A percentile compares a stretch with the other conserved stretches of the same genome.
These are phyloP conservation scores for Iphiclides podalirius DNA, from an alignment of 2,888 invertebrate genomes.

Conservation along the genomic window DNA sequence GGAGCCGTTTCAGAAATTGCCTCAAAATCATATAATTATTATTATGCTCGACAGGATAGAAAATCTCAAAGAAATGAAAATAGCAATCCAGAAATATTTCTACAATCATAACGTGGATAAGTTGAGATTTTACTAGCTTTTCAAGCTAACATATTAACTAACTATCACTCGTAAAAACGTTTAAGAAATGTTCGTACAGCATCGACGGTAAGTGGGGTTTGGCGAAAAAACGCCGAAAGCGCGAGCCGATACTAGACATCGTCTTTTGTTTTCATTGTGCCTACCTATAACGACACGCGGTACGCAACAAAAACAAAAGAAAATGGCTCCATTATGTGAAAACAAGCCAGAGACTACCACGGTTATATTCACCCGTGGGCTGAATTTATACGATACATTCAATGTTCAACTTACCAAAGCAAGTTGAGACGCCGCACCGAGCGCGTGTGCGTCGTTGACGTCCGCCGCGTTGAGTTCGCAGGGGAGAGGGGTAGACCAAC, in stretches of 20 bases:
- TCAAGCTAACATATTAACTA: no score
- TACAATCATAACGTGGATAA: no score
- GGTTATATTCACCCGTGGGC: conserved; percentile 77
- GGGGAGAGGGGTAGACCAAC: conserved; percentile 36
- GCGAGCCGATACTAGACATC: conserved; percentile 69
- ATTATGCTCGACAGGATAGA: no score
- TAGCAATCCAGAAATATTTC: no score
- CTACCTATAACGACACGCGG: conserved; percentile 70
- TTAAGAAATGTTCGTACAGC: no score
- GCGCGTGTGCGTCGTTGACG: conserved; percentile 24
- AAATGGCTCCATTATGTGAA: conserved; percentile 80
- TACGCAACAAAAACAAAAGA: conserved; percentile 77
- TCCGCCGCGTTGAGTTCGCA: background rate
- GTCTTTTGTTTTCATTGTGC: conserved; percentile 76
- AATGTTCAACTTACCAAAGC: conserved; percentile 54
- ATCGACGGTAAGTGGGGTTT: no score
- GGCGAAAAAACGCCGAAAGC: conserved; percentile 37
- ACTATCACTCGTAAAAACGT: no score
- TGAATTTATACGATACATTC: conserved; percentile 78
- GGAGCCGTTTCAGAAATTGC: no score
- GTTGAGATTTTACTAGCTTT: no score
- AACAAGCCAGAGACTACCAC: conserved; percentile 74
- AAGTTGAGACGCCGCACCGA: conserved; percentile 44
- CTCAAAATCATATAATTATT: no score
- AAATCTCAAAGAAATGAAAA: no score